A percentile compares a stretch with the other conserved stretches of the same genome.
Conservation (phyloP, 2,888 invertebrate species). For the Eulithis testata region DNA sequence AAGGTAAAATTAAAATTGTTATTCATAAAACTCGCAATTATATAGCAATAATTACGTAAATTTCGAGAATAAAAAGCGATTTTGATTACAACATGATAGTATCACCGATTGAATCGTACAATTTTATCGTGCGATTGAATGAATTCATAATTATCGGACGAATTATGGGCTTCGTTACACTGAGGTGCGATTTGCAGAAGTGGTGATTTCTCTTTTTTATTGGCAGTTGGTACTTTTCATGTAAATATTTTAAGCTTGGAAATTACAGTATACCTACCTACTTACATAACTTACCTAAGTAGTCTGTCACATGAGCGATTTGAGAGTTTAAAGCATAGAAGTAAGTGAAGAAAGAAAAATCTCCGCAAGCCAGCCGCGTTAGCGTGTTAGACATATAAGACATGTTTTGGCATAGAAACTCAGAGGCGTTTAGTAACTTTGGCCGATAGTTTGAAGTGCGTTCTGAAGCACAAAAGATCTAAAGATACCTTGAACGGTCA, state of each 20-base stretch:
- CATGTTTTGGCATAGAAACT: too few species aligned
- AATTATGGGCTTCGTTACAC: slow-evolving; percentile 13
- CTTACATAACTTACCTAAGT: too few species aligned
- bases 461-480: too few species aligned
- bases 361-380: too few species aligned
- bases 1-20: slow-evolving; percentile 32
- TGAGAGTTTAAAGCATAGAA: too few species aligned
- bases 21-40: slow-evolving; percentile 34
- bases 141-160: slow-evolving; percentile 68
- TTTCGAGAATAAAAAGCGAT: slow-evolving; percentile 51
- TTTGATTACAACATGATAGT: slow-evolving; percentile 51
- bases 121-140: slow-evolving; percentile 74
- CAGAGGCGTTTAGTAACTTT: too few species aligned
- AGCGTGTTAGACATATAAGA: too few species aligned
- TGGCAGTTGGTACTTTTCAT: not conserved
- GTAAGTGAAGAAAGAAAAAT: too few species aligned
- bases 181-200: slow-evolving; percentile 7
- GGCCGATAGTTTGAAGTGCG: too few species aligned
- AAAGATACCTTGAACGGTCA: too few species aligned
- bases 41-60: slow-evolving; percentile 68
- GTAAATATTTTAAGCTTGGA: not conserved
- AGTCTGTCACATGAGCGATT: too few species aligned
- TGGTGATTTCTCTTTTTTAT: slow-evolving; percentile 5
- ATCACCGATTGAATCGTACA: slow-evolving; percentile 67
- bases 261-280: too few species aligned